phyloP scores from a whole-genome alignment of 2,888 invertebrate species.

The Uloborus plumipes region DNA sequence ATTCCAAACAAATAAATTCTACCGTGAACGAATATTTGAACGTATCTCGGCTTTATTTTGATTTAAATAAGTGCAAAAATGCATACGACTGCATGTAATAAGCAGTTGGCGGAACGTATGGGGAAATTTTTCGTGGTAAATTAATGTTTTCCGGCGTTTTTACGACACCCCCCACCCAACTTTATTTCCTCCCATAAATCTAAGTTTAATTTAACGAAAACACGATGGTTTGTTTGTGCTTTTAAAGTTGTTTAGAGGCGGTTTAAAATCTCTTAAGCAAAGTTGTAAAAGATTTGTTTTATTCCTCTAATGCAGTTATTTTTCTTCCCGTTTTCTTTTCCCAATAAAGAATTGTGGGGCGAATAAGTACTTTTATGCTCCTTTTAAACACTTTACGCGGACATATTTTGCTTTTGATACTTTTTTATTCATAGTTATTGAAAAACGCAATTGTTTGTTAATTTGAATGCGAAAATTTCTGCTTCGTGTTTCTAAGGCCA shows the following conservation, averaged over 20 bases:
- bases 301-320: too few species aligned
- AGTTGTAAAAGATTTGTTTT: constrained; percentile 1
- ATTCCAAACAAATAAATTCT: constrained; percentile 34
- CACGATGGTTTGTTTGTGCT: constrained; percentile 9
- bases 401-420: too few species aligned
- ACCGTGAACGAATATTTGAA: constrained; percentile 37
- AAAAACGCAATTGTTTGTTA: too few species aligned
- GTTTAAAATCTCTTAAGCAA: constrained; percentile 21
- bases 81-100: background rate
- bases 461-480: too few species aligned
- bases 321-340: too few species aligned
- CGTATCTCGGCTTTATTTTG: constrained; percentile 46
- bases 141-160: constrained; percentile 31
- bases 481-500: too few species aligned
- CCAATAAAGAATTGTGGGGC: too few species aligned
- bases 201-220: constrained; percentile 43
- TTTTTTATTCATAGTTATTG: too few species aligned
- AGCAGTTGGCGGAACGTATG: background rate
- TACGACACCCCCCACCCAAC: background rate
- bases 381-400: too few species aligned
- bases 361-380: too few species aligned
- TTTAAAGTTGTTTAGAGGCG: constrained; percentile 15
- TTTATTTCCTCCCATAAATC: constrained; percentile 3
- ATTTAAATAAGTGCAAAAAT: constrained; percentile 56
- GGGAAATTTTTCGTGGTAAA: constrained; percentile 19